Percentiles rank a stretch among this genome's conserved stretches.
phyloP scores from a whole-genome alignment of 2,888 invertebrate species.

The Drosophila subsilvestris region DNA sequence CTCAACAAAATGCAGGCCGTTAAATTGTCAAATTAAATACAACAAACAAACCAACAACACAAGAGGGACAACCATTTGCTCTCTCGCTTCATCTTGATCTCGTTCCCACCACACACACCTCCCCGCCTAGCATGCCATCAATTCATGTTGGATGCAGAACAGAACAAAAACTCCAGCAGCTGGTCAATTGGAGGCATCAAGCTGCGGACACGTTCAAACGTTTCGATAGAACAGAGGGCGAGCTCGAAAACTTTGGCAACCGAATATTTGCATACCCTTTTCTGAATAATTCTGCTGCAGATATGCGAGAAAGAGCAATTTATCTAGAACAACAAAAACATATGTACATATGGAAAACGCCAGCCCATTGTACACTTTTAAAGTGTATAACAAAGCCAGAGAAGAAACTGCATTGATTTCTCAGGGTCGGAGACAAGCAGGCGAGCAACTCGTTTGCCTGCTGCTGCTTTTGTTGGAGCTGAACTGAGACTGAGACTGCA shows the following conservation, averaged over 20 bases:
- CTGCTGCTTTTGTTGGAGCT: not conserved
- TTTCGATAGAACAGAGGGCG: slow-evolving; percentile 34
- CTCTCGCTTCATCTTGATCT: slow-evolving; percentile 35
- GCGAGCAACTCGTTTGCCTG: slow-evolving; percentile 54
- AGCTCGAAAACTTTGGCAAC: not conserved
- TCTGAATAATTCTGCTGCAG: not conserved
- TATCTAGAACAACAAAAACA: not conserved
- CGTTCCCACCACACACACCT: not conserved
- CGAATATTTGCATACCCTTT: not conserved
- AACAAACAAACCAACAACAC: slow-evolving; percentile 20
- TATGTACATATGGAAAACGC: no score
- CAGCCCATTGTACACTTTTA: not conserved
- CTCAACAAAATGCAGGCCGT: slow-evolving; percentile 41
- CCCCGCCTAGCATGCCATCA: not conserved
- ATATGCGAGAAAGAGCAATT: slow-evolving; percentile 4
- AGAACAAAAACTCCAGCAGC: slow-evolving; percentile 40
- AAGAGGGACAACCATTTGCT: slow-evolving; percentile 19
- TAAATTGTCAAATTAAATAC: slow-evolving; percentile 70
- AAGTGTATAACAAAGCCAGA: slow-evolving; percentile 8
- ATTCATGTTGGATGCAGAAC: slow-evolving; percentile 35
- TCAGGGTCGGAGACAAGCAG: slow-evolving; percentile 58
- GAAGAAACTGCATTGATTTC: slow-evolving; percentile 62
- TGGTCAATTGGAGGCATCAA: slow-evolving; percentile 43
- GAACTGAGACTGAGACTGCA: slow-evolving; percentile 2
- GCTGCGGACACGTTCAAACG: slow-evolving; percentile 51